A percentile compares a stretch with the other conserved stretches of the same genome.
phyloP scores from a whole-genome alignment of 2,888 invertebrate genomes.

The Noctua comes region DNA sequence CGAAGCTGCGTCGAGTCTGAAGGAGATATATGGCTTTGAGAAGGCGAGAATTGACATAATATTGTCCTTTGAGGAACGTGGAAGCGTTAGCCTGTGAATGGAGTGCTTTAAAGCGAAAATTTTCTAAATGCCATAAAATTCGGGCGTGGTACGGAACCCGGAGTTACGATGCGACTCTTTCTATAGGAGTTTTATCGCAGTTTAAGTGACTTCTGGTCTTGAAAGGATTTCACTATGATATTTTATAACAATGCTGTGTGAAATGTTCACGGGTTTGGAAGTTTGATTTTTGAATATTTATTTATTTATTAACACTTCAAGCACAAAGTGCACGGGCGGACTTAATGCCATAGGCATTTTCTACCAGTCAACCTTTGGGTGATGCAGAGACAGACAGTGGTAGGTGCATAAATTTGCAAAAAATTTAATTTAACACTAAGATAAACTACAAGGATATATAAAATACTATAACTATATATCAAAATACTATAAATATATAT shows the following conservation, averaged over 20 bases:
- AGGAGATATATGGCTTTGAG: slow-evolving; percentile 79
- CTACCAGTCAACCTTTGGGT: too few relatives aligned
- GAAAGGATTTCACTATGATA: slow-evolving; percentile 38
- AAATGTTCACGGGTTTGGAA: neutral
- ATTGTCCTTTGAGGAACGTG: slow-evolving; percentile 78
- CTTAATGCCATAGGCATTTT: too few relatives aligned
- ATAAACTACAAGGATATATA: too few relatives aligned
- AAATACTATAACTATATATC: too few relatives aligned
- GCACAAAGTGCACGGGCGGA: too few relatives aligned
- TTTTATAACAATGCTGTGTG: slow-evolving; percentile 27
- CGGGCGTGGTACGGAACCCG: slow-evolving; percentile 45
- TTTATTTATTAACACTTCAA: too few relatives aligned
- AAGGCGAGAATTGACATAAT: slow-evolving; percentile 81
- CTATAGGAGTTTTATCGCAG: slow-evolving; percentile 49
- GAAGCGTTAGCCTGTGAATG: slow-evolving; percentile 65
- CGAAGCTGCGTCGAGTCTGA: slow-evolving; percentile 73
- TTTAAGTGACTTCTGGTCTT: slow-evolving; percentile 40
- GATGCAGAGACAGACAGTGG: too few relatives aligned
- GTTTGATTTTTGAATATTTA: neutral
- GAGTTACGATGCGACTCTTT: slow-evolving; percentile 52
- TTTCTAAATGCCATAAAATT: slow-evolving; percentile 69
- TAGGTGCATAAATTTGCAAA: too few relatives aligned
- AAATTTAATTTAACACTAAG: too few relatives aligned
- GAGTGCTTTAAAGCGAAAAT: slow-evolving; percentile 66
- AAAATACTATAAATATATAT: too few relatives aligned